Conservation (phyloP, 2,888 invertebrate species). For the Mimumesa dahlbomi region DNA sequence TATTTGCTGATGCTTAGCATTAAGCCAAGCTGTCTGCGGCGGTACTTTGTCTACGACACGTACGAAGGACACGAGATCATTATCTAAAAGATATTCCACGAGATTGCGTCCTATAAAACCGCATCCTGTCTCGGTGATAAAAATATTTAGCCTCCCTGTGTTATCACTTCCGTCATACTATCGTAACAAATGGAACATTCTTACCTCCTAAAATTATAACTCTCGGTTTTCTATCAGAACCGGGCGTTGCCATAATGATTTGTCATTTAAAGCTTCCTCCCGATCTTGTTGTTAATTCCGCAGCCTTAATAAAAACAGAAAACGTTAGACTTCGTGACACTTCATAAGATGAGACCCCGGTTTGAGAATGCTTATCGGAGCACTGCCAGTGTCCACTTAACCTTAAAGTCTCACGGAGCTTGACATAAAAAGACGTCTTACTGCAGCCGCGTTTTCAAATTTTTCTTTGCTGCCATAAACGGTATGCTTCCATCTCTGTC, state of each 20-base stretch:
- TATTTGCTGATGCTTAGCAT: slow-evolving; percentile 85
- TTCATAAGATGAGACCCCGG: slow-evolving; percentile 14
- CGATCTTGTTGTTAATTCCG: slow-evolving; percentile 1
- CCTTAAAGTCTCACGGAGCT: too few species aligned
- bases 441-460: too few species aligned
- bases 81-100: slow-evolving; percentile 89
- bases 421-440: too few species aligned
- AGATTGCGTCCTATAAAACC: slow-evolving; percentile 96
- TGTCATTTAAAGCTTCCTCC: slow-evolving; percentile 63
- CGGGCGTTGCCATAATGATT: slow-evolving; percentile 72
- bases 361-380: slow-evolving; percentile 28
- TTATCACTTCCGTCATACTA: slow-evolving; percentile 50
- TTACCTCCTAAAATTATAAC: slow-evolving; percentile 77
- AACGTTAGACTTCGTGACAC: slow-evolving; percentile 17
- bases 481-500: too few species aligned
- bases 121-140: slow-evolving; percentile 85
- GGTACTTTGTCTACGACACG: slow-evolving; percentile 96
- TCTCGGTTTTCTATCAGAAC: slow-evolving; percentile 72
- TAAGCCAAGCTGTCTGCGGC: slow-evolving; percentile 95
- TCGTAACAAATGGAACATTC: slow-evolving; percentile 23
- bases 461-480: too few species aligned
- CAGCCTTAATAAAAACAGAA: neutral
- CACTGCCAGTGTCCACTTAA: slow-evolving; percentile 32
- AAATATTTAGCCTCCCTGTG: slow-evolving; percentile 30
- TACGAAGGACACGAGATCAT: slow-evolving; percentile 88